Conservation (phyloP, 2,113 vertebrate genomes). For the Paratilapia polleni region DNA sequence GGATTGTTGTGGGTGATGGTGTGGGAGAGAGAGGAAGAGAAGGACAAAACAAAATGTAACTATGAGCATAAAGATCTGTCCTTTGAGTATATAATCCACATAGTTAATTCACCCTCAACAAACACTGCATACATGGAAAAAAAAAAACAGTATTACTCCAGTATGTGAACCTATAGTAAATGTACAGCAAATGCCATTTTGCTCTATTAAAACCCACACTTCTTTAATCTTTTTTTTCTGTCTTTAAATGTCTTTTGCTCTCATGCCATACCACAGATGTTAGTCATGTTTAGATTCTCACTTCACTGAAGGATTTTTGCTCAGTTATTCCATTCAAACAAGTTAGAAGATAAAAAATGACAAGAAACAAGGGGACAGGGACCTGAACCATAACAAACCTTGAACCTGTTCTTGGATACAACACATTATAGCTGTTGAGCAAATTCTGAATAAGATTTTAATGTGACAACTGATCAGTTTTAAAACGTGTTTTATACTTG, state of each 20-base stretch:
- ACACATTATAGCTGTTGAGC: neutral
- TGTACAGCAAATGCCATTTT: neutral
- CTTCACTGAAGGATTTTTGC: neutral
- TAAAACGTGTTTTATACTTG: neutral
- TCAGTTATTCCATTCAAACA: constrained; percentile 4
- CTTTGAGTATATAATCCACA: constrained; percentile 44
- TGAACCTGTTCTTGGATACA: neutral
- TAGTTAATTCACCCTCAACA: constrained; percentile 6
- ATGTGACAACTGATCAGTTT: neutral
- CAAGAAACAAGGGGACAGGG: neutral
- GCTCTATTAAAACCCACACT: neutral
- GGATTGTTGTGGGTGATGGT: constrained; percentile 60
- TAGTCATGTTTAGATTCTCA: neutral
- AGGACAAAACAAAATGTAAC: constrained; percentile 14
- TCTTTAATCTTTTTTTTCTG: neutral
- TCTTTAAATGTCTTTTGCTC: neutral
- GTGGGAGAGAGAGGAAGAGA: constrained; percentile 24
- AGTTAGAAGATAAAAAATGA: neutral
- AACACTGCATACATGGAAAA: neutral
- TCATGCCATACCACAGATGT: neutral
- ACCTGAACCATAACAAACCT: neutral
- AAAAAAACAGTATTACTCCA: neutral
- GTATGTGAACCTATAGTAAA: constrained; percentile 5
- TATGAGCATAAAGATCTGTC: constrained; percentile 22
- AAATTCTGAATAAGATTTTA: neutral